Evolutionary conservation across 1,140 invertebrate species (phyloP).

Genomic region (Drosophila insularis): DNA sequence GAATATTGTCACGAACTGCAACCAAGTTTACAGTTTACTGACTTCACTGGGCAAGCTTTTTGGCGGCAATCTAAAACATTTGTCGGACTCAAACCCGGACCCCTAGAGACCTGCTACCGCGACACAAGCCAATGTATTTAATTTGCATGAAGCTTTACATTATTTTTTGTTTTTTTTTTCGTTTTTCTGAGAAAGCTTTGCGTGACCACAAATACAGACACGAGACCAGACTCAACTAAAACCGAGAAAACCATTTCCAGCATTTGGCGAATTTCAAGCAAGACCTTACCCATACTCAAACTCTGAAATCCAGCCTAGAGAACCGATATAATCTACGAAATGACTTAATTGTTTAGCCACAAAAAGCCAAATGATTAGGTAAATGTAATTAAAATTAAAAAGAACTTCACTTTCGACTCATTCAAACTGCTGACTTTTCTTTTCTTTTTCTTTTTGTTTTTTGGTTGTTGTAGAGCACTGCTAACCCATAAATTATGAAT

Average conservation of each 20-base stretch:
- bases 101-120: slow-evolving; percentile 38
- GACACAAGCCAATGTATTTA: neutral
- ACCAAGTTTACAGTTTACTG: slow-evolving; percentile 56
- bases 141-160: slow-evolving; percentile 57
- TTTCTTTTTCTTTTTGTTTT: neutral
- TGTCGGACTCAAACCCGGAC: slow-evolving; percentile 28
- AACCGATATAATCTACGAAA: slow-evolving; percentile 49
- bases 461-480: slow-evolving; percentile 48
- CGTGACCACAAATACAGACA: slow-evolving; percentile 56
- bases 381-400: slow-evolving; percentile 50
- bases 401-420: slow-evolving; percentile 55
- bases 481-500: slow-evolving; percentile 76
- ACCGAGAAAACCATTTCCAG: slow-evolving; percentile 11
- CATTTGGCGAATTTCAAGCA: no score
- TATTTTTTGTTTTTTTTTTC: no score
- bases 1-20: slow-evolving; percentile 74
- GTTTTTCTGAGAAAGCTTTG: slow-evolving; percentile 55
- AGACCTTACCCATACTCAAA: neutral
- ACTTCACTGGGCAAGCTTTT: slow-evolving; percentile 35
- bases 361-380: slow-evolving; percentile 7
- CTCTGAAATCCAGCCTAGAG: neutral
- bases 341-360: slow-evolving; percentile 49
- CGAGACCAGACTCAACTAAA: slow-evolving; percentile 32
- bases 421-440: slow-evolving; percentile 28
- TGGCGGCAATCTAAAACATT: slow-evolving; percentile 51